These are phyloP conservation scores for Metallyticus violacea DNA, from an alignment of 2,888 invertebrate genomes.

Conservation along the genomic window DNA sequence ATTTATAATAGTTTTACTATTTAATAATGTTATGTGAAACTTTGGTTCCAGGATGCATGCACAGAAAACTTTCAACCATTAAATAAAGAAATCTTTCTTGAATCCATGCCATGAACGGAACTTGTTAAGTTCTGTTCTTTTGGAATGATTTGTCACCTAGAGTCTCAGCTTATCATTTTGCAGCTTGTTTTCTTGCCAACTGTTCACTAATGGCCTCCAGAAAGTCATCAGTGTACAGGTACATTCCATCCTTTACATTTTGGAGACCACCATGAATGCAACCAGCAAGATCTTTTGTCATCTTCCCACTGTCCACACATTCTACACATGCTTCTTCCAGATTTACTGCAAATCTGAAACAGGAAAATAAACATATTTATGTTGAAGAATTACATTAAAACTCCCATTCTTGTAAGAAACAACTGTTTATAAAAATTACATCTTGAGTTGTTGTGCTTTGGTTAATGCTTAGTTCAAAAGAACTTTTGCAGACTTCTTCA, in stretches of 20 bases:
- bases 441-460: too few relatives aligned
- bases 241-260: conserved; percentile 80
- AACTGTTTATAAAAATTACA: too few relatives aligned
- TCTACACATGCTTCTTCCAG: conserved; percentile 82
- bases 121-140: not conserved
- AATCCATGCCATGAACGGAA: not conserved
- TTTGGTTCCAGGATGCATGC: not conserved
- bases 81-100: not conserved
- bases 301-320: conserved; percentile 76
- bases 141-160: not conserved
- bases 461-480: too few relatives aligned
- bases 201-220: conserved; percentile 75
- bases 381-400: too few relatives aligned
- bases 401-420: too few relatives aligned
- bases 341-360: conserved; percentile 58
- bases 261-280: conserved; percentile 83
- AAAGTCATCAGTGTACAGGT: conserved; percentile 81
- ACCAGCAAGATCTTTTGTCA: conserved; percentile 86
- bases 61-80: too few relatives aligned
- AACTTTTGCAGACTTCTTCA: too few relatives aligned
- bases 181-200: conserved; percentile 43
- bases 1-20: not conserved
- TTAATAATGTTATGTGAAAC: not conserved
- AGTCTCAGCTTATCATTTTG: not conserved
- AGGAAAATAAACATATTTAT: not conserved